Base-by-base conservation (phyloP, 2,113 vertebrate species). In the Scartelaos histophorus region DNA sequence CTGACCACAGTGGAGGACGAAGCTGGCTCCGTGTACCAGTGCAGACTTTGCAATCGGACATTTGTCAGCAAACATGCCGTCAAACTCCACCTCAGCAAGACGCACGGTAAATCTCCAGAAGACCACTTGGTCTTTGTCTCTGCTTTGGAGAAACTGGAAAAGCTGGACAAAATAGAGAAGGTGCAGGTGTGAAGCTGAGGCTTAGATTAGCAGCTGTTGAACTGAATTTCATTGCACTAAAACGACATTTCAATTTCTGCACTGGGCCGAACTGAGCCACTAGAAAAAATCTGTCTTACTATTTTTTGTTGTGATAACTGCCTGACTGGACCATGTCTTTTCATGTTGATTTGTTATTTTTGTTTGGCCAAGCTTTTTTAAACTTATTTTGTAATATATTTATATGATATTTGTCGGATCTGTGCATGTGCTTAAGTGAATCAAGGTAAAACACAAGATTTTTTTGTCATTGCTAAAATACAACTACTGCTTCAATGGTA, bases 71-170 rank as follows among this genome's bases (percentile, higher is more conserved):
- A 99, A 88, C 98, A 99, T 82, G 98, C 98, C 82, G 97, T 99
- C 90, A 99, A 99, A 94, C 96, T 99, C 94, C 98, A 99, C 95
- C 97, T 99, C 90, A 99, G 98, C 88, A 99, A 99, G 95, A 98
- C 98, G 80, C 98, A 99, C 47, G 98, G 97, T 93, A 99, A 99
- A 94, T 99, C 98, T 92, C 98, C 98, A 15, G 98, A 99, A 95
- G 98, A 99, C 94, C 98, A 99, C 93, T 95, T 99, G 92, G 96
- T 99, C 93, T 99, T 97, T 87, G 98, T 99, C 93, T 96, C 95
- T 49, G 97, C 98, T 94, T 90, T 99, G 93, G 97, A 98, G 92
- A 98, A 99, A 93, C 91, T 98, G 90, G 97, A 98, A 90, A 98
- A 97, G 93, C 90, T 97, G 90, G 96, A 96, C 89, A 92, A 91